A percentile compares a stretch with the other conserved stretches of the same genome.
Conservation (phyloP, 2,888 invertebrate genomes). For the Drosophila villosipedis region DNA sequence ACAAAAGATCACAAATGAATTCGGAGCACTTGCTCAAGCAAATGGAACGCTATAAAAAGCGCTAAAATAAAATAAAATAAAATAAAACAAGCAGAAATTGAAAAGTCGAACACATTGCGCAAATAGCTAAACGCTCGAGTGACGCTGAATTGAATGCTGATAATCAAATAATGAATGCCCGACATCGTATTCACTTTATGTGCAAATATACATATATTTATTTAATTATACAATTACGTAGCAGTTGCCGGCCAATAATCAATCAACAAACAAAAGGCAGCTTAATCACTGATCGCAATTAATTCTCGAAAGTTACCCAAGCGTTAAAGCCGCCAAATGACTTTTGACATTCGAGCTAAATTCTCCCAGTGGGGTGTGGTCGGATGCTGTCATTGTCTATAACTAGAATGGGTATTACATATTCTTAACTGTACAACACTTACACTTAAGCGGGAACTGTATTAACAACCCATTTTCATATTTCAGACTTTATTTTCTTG, state of each 20-base stretch:
- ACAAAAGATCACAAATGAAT: conserved; percentile 8
- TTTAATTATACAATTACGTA: conserved; percentile 32
- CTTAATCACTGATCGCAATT: conserved; percentile 55
- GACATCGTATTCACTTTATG: conserved; percentile 8
- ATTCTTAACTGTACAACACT: neutral
- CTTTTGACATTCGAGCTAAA: conserved; percentile 44
- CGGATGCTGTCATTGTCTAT: conserved; percentile 33
- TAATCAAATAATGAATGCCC: conserved; percentile 55
- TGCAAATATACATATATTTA: conserved; percentile 31
- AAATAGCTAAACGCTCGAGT: conserved; percentile 66
- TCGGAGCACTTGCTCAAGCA: conserved; percentile 33
- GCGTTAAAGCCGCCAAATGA: conserved; percentile 56
- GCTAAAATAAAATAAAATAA: neutral
- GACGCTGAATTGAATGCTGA: conserved; percentile 52
- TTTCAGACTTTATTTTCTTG: neutral
- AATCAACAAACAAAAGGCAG: conserved; percentile 30
- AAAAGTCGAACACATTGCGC: conserved; percentile 46
- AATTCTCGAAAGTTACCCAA: conserved; percentile 37
- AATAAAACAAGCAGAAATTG: conserved; percentile 24
- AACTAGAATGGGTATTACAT: conserved; percentile 6
- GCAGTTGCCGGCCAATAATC: conserved; percentile 37
- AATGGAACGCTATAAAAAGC: conserved; percentile 25
- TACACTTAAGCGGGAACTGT: neutral
- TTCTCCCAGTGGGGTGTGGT: conserved; percentile 45
- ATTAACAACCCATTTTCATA: neutral